Base-by-base conservation (phyloP, 1,140 invertebrate genomes). In the Phenacoccus solenopsis region DNA sequence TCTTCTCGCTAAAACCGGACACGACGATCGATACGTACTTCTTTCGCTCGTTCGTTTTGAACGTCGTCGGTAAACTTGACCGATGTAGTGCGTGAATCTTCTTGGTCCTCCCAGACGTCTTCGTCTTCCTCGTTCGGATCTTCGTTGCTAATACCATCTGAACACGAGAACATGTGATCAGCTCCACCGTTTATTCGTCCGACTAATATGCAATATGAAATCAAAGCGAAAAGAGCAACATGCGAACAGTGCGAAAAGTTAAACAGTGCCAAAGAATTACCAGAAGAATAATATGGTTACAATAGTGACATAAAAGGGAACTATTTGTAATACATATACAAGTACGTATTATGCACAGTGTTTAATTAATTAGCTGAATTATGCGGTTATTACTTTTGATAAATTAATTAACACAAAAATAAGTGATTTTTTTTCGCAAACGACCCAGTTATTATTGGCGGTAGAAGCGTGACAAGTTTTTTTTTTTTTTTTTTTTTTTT, bases 1-100 rank as follows among this genome's bases (percentile, higher is more conserved):
- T n/a, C n/a, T n/a, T n/a, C n/a, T n/a, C n/a, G n/a, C n/a, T n/a
- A n/a, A n/a, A n/a, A n/a, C n/a, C n/a, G n/a, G n/a, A n/a, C n/a
- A n/a, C n/a, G n/a, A n/a, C n/a, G n/a, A n/a, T n/a, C n/a, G 59
- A 28, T 67, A 68, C 70, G 38, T 67, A 72, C 89, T 84, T 86
- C 90, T 76, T 82, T 83, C 64, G 85, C 84, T 77, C 88, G 87
- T 25, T 86, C 85, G 28, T 85, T 83, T 69, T 90, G 87, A 1
- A 72, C 72, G 49, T 80, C 79, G 77, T 94, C 91, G 28, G 87
- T 90, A 79, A 96, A 95, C 79, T 94, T 94, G 73, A 96, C 92
- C 3, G 89, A 90, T 76, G 91, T 88, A 7, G 88, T 90, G 69
- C 91, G 81, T 1, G 90, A 90, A 1, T 87, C 86, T 76, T 93